Evolutionary conservation across 2,113 vertebrate species (phyloP).

Genomic region (Cheilinus undulatus): DNA sequence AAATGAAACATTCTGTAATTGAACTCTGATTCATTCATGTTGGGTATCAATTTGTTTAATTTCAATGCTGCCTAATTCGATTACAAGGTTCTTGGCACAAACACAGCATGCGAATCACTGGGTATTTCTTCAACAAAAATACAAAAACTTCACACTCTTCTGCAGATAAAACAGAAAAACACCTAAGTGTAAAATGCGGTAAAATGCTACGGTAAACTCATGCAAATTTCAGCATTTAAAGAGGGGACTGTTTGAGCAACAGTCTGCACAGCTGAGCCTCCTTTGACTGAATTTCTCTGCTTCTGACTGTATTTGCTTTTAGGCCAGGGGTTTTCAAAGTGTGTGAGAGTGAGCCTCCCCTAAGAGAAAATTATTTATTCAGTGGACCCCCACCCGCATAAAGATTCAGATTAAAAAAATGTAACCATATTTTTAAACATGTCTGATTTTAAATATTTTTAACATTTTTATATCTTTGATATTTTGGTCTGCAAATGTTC

Average conservation of each 20-base stretch:
- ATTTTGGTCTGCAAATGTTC: too few relatives aligned
- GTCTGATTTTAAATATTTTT: too few relatives aligned
- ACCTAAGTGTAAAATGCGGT: neutral
- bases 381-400: too few relatives aligned
- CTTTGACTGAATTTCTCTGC: too few relatives aligned
- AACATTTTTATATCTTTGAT: too few relatives aligned
- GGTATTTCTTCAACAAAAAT: conserved; percentile 8
- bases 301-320: too few relatives aligned
- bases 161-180: neutral
- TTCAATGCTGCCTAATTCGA: conserved; percentile 67
- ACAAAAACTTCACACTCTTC: neutral
- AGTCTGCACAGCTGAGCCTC: neutral
- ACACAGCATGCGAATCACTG: conserved; percentile 36
- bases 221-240: neutral
- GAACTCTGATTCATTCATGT: conserved; percentile 71
- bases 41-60: conserved; percentile 68
- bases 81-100: conserved; percentile 50
- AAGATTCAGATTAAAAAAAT: too few relatives aligned
- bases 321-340: too few relatives aligned
- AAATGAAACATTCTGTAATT: conserved; percentile 73
- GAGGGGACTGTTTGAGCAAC: neutral
- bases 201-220: neutral
- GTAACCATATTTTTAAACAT: too few relatives aligned
- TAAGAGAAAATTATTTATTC: too few relatives aligned
- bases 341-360: too few relatives aligned